phyloP scores from a whole-genome alignment of 2,113 vertebrate species.

The Nothobranchius furzeri region DNA sequence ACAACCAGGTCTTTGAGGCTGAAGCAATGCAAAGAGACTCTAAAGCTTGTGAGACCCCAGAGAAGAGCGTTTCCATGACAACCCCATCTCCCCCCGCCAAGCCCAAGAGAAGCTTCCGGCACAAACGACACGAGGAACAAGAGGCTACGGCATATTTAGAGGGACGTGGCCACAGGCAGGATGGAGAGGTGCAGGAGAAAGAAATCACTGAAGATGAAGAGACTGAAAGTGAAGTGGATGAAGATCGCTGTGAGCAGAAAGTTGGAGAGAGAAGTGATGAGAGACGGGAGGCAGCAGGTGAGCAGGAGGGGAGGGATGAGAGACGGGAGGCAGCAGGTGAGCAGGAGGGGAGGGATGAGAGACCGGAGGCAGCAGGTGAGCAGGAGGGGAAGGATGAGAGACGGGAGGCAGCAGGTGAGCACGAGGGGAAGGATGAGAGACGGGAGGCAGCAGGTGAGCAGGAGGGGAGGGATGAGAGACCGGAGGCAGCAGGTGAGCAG shows the following conservation, averaged over 20 bases:
- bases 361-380: background rate
- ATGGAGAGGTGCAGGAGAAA: background rate
- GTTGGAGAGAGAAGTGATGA: background rate
- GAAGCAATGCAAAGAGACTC: background rate
- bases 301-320: background rate
- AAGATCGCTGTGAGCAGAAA: background rate
- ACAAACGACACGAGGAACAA: conserved; percentile 13
- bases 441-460: background rate
- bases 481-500: background rate
- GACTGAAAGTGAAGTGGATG: conserved; percentile 17
- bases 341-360: background rate
- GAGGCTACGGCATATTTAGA: conserved; percentile 33
- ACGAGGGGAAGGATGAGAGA: no score
- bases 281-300: background rate
- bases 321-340: background rate
- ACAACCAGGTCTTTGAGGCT: conserved; percentile 8
- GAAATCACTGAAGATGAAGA: conserved; percentile 1
- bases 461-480: background rate
- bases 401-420: background rate
- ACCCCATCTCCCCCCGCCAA: conserved; percentile 48
- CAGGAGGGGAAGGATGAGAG: background rate
- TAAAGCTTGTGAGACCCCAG: background rate
- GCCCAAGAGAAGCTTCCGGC: conserved; percentile 61
- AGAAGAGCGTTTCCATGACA: background rate
- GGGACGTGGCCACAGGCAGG: conserved; percentile 19